Base-by-base conservation (phyloP, 2,888 invertebrate species). In the Eupithecia insigniata region DNA sequence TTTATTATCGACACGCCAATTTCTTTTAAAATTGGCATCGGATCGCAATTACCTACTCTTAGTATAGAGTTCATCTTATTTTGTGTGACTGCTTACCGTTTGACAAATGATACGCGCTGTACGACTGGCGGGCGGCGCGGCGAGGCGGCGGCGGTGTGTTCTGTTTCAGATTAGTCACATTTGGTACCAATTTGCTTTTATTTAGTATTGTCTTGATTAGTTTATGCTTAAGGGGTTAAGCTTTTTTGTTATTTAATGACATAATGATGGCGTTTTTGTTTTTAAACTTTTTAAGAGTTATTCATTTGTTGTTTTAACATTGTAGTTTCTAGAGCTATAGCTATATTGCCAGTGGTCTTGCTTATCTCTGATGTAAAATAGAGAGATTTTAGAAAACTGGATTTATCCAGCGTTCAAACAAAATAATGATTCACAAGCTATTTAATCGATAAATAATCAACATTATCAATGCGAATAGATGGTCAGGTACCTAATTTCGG, bases 91-190 rank as follows among this genome's bases (percentile, higher is more conserved):
- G 81, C 79, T 83, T 83, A 83, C 80, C 75, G 78, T 79, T 81
- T 85, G 86, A 87, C 85, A 87, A 84, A 87, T 80, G 80, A 81
- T 74, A 75, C 79, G 81, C 80, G 72, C 76, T 76, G 73, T 77
- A 80, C 75, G 75, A 73, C 66, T 55, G 39, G 30, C n/a, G n/a
- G n/a, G n/a, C n/a, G n/a, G n/a, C n/a, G n/a, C n/a, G n/a, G n/a
- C n/a, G n/a, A n/a, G n/a, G n/a, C n/a, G n/a, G n/a, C n/a, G n/a
- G n/a, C 55, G 39, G 46, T 28, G 65, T 66, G 73, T 73, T 74
- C 77, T 78, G 74, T 74, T 78, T 75, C 68, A 73, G 69, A 73
- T 77, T 76, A 70, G 69, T 73, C 67, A 75, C 71, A 74, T 71
- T 74, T 73, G 58, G 65, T 79, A 76, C 68, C 80, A 80, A 76